Base-by-base conservation (phyloP, 2,888 invertebrate genomes). In the Carpatolechia fugitivella region DNA sequence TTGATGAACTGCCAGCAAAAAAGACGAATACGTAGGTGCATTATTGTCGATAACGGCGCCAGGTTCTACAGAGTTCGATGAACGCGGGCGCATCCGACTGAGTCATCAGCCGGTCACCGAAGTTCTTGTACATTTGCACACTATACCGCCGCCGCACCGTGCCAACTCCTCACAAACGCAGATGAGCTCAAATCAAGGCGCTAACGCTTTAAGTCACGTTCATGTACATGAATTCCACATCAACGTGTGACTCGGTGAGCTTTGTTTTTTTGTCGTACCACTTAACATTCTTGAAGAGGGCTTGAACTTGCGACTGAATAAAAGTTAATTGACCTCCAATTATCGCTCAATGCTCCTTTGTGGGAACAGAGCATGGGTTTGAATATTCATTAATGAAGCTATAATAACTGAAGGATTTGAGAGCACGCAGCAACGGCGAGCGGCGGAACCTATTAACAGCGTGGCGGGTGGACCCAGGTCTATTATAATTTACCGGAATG, bases 51-150 rank as follows among this genome's bases (percentile, higher is more conserved):
- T 76, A 78, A 76, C 71, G 76, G 75, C 70, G 70, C 66, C 69
- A 72, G 70, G 69, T 70, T 68, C 74, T 75, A 73, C 72, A 72
- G 74, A 74, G 85, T 83, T 86, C 85, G 77, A 75, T 69, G 85
- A 82, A 81, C 88, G 76, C 74, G 63, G 68, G 60, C 66, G 68
- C 74, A 70, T 71, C 66, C 66, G 10, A 73, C 67, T 85, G 85
- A 85, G 62, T 85, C 85, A 86, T 72, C 74, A 66, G 64, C 65
- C 66, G 66, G 61, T 66, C 63, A 61, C 55, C 67, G 78, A 77
- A 63, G 67, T 69, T 68, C 69, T 30, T 35, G 14, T 62, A 65
- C 60, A 60, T 57, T 61, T 58, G 59, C 60, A 60, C 49, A 59
- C 60, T 57, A 60, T 24, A 6, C 24, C 24, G 24, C 3, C 24